These are phyloP conservation scores for Halichoeres trimaculatus DNA, from an alignment of 2,113 vertebrate genomes.

Conservation along the genomic window DNA sequence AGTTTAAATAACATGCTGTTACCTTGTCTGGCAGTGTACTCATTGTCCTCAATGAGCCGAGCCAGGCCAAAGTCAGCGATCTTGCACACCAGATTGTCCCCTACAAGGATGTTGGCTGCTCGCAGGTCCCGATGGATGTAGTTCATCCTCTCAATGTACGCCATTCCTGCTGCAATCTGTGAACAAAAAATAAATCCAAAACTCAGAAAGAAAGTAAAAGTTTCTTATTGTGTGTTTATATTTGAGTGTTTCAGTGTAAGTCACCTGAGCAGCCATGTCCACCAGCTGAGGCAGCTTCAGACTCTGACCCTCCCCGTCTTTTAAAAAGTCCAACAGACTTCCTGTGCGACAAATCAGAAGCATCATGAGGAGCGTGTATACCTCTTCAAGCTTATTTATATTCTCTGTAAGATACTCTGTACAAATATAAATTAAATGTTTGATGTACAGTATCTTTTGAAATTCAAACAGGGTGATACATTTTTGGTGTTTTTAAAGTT, in stretches of 20 bases:
- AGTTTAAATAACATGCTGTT: conserved; percentile 23
- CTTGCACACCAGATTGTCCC: conserved; percentile 95
- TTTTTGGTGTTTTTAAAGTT: conserved; percentile 3
- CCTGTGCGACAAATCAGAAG: conserved; percentile 78
- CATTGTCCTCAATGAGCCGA: conserved; percentile 95
- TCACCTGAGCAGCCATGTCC: conserved; percentile 96
- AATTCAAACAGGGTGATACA: background rate
- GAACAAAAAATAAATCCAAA: background rate
- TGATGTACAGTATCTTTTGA: background rate
- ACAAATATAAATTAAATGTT: background rate
- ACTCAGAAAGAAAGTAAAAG: background rate
- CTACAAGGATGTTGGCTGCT: conserved; percentile 97
- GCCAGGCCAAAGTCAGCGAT: conserved; percentile 98
- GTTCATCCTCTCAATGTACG: conserved; percentile 98
- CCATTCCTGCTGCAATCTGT: conserved; percentile 94
- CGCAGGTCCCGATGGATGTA: conserved; percentile 97
- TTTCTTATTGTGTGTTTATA: background rate
- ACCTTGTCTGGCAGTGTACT: conserved; percentile 98
- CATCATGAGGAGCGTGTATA: background rate
- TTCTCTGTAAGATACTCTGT: background rate
- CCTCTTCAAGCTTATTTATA: background rate
- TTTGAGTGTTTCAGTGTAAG: conserved; percentile 4
- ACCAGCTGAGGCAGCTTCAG: conserved; percentile 93
- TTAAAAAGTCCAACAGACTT: conserved; percentile 95
- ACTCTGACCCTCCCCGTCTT: conserved; percentile 87